Evolutionary conservation across 2,888 invertebrate species (phyloP).

Genomic region (Leucozona laternaria): DNA sequence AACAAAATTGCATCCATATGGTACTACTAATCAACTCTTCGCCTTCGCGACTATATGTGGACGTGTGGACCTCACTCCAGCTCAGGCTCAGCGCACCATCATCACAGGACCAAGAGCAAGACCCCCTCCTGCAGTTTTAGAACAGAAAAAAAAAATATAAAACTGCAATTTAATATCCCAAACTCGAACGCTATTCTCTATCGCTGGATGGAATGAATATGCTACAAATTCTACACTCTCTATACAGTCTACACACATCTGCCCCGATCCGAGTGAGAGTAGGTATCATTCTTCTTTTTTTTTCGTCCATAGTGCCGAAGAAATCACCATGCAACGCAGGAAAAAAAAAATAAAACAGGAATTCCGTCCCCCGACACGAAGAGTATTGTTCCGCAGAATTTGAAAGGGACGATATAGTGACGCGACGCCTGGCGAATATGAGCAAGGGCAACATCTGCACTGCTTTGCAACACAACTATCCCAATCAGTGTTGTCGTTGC

Average conservation of each 20-base stretch:
- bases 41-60: constrained; percentile 49
- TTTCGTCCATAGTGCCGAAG: constrained; percentile 38
- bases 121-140: constrained; percentile 19
- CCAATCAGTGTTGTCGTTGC: constrained; percentile 20
- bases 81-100: background rate
- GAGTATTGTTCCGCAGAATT: constrained; percentile 28
- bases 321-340: constrained; percentile 52
- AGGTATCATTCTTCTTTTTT: constrained; percentile 23
- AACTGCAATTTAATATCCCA: constrained; percentile 74
- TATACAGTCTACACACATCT: constrained; percentile 39
- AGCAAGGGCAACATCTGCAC: constrained; percentile 72
- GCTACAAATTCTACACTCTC: constrained; percentile 13
- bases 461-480: background rate
- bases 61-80: constrained; percentile 26
- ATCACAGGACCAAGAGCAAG: background rate
- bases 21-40: constrained; percentile 74
- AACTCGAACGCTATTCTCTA: constrained; percentile 27
- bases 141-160: constrained; percentile 34
- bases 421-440: constrained; percentile 29
- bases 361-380: constrained; percentile 51
- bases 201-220: constrained; percentile 33
- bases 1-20: constrained; percentile 73
- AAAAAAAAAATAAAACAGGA: constrained; percentile 29
- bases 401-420: background rate
- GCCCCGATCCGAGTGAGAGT: constrained; percentile 26